These are phyloP conservation scores for Drosophila lini DNA, from an alignment of 1,140 invertebrate genomes.

Conservation along the genomic window DNA sequence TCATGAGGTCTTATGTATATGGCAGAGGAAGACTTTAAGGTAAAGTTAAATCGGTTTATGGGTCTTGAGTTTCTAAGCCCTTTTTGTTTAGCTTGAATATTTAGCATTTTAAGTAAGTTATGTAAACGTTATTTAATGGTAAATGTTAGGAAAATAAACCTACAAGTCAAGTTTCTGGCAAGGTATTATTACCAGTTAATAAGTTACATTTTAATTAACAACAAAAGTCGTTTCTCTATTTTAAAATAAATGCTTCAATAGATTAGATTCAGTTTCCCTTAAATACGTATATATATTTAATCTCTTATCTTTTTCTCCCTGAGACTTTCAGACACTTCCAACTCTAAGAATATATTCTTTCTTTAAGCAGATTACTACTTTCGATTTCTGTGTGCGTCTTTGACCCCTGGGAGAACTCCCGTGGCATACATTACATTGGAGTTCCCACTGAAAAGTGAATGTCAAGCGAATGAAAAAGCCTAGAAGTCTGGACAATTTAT, in stretches of 20 bases:
- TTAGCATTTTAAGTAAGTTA: neutral
- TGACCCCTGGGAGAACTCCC: constrained; percentile 50
- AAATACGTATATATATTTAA: neutral
- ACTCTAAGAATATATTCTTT: constrained; percentile 11
- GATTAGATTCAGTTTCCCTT: too few species aligned
- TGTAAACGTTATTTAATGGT: neutral
- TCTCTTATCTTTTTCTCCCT: neutral
- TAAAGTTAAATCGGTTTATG: constrained; percentile 2
- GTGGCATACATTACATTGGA: constrained; percentile 67
- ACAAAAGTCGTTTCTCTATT: too few species aligned
- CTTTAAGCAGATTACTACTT: constrained; percentile 28
- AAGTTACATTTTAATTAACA: too few species aligned
- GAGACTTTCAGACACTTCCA: neutral
- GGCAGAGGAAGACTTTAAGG: neutral
- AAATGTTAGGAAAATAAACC: neutral
- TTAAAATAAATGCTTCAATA: too few species aligned
- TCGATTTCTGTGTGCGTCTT: constrained; percentile 39
- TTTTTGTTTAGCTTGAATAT: neutral
- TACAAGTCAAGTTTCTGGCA: neutral
- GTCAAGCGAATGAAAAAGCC: constrained; percentile 22
- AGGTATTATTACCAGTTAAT: too few species aligned
- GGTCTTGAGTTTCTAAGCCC: neutral
- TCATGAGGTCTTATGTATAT: neutral
- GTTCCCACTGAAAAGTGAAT: constrained; percentile 52
- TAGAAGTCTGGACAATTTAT: constrained; percentile 64